These are phyloP conservation scores for Heliothis subflexa DNA, from an alignment of 1,140 invertebrate genomes.

Conservation along the genomic window DNA sequence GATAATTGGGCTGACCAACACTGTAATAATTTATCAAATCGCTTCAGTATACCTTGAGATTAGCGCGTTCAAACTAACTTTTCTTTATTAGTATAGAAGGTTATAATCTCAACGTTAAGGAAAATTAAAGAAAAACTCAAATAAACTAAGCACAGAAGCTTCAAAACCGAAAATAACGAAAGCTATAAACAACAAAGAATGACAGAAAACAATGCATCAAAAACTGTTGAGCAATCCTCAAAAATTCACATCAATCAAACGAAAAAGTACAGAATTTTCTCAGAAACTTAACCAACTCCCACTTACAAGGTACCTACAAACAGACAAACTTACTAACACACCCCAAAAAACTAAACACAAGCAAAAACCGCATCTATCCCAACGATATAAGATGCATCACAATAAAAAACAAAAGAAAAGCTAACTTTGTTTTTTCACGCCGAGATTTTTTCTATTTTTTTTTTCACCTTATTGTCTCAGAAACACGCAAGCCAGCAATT, in stretches of 20 bases:
- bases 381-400: slow-evolving; percentile 26
- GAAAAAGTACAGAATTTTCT: slow-evolving; percentile 39
- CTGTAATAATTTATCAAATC: too few species aligned
- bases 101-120: not conserved
- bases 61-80: too few species aligned
- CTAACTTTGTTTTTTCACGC: not conserved
- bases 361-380: slow-evolving; percentile 7
- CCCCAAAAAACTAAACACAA: not conserved
- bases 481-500: slow-evolving; percentile 75
- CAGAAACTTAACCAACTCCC: not conserved
- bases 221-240: not conserved
- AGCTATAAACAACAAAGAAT: not conserved
- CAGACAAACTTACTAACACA: slow-evolving; percentile 7
- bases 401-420: slow-evolving; percentile 1
- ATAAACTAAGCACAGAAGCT: not conserved
- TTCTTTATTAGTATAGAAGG: not conserved
- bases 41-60: too few species aligned
- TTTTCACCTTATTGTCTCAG: slow-evolving; percentile 66
- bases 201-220: not conserved
- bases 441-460: slow-evolving; percentile 54
- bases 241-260: slow-evolving; percentile 40
- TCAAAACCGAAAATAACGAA: not conserved
- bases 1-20: too few species aligned
- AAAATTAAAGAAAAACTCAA: not conserved
- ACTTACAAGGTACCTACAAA: slow-evolving; percentile 20